A percentile compares a stretch with the other conserved stretches of the same genome.
Evolutionary conservation across 2,888 invertebrate species (phyloP).

Genomic region (Ennomos quercinarius): DNA sequence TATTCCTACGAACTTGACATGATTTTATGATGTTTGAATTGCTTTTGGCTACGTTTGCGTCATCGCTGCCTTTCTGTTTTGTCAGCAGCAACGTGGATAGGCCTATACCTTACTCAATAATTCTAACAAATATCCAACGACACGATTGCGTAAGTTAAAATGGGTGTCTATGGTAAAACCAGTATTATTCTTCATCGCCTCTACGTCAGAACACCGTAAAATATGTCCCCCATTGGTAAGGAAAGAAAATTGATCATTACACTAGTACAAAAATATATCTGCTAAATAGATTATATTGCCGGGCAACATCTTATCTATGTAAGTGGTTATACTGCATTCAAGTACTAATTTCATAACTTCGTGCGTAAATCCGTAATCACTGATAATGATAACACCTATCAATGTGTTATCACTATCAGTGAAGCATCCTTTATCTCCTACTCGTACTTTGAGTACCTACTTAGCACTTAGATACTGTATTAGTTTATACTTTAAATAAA

Average conservation of each 20-base stretch:
- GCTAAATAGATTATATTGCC: too few species aligned
- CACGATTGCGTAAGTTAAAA: not conserved
- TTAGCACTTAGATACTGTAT: too few species aligned
- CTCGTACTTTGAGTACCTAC: not conserved
- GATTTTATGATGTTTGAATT: conserved; percentile 23
- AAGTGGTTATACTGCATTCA: conserved; percentile 13
- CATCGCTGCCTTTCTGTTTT: conserved; percentile 21
- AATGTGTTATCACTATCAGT: conserved; percentile 13
- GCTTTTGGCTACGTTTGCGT: conserved; percentile 16
- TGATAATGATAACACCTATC: conserved; percentile 8
- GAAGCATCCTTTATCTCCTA: conserved; percentile 27
- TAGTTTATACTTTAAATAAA: too few species aligned
- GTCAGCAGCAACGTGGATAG: not conserved
- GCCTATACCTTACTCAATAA: too few species aligned
- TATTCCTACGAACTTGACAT: conserved; percentile 36
- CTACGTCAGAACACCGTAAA: too few species aligned
- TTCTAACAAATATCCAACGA: too few species aligned
- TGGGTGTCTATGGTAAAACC: too few species aligned
- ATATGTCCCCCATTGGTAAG: too few species aligned
- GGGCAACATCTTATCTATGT: conserved; percentile 11
- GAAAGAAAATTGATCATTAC: too few species aligned
- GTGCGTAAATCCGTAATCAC: conserved; percentile 33
- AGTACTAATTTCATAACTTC: conserved; percentile 26
- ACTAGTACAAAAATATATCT: too few species aligned
- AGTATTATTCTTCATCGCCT: too few species aligned